phyloP scores from a whole-genome alignment of 2,113 vertebrate genomes.

The Oceanites oceanicus region DNA sequence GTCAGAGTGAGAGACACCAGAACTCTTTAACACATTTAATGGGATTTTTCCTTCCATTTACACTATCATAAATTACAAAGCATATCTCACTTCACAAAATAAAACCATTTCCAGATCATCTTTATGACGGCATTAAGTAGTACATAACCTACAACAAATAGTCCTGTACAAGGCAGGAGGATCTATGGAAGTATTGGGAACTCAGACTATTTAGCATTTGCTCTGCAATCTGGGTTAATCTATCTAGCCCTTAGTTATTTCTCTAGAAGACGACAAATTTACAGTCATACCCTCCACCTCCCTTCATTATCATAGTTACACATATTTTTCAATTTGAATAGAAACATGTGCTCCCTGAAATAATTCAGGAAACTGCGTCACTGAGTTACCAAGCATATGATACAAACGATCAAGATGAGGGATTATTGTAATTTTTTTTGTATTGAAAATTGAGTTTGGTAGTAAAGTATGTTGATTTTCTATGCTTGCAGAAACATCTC shows the following conservation, averaged over 20 bases:
- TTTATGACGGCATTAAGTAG: constrained; percentile 77
- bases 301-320: constrained; percentile 52
- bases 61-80: constrained; percentile 84
- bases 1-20: constrained; percentile 61
- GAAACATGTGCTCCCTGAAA: constrained; percentile 65
- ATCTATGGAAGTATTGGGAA: constrained; percentile 20
- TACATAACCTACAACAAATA: constrained; percentile 74
- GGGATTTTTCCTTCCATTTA: constrained; percentile 76
- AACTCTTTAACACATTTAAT: constrained; percentile 78
- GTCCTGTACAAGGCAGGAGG: constrained; percentile 63
- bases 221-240: constrained; percentile 21
- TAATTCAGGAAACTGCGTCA: constrained; percentile 58
- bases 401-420: constrained; percentile 38
- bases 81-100: constrained; percentile 84
- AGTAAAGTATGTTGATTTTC: constrained; percentile 57
- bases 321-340: constrained; percentile 53
- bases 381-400: constrained; percentile 29
- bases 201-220: constrained; percentile 20
- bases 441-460: constrained; percentile 46
- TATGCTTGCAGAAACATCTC: constrained; percentile 66
- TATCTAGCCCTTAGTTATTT: constrained; percentile 49
- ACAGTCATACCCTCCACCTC: constrained; percentile 37
- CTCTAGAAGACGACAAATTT: constrained; percentile 7
- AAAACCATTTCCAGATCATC: constrained; percentile 82
- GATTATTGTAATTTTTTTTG: constrained; percentile 16